Evolutionary conservation across 1,140 invertebrate genomes (phyloP).

Genomic region (Druon quercuslanigerum): DNA sequence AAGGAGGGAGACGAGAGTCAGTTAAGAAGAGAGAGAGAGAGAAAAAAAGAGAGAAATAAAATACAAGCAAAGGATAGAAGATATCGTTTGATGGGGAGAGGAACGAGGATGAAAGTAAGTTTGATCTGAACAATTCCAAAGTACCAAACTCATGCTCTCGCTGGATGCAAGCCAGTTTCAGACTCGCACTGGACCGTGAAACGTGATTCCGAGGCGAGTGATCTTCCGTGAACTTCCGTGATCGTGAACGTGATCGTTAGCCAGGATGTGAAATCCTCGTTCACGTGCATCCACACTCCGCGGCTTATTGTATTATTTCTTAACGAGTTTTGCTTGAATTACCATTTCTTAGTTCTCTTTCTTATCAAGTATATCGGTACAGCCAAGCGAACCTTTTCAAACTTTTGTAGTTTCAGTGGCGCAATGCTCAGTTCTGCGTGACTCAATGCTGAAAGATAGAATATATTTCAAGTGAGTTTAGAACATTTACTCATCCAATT

Average conservation of each 20-base stretch:
- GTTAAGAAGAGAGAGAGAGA: conserved; percentile 47
- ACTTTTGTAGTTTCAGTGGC: conserved; percentile 37
- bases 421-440: conserved; percentile 6
- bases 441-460: neutral
- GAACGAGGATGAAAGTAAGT: conserved; percentile 37
- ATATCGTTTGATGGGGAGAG: neutral
- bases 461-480: neutral
- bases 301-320: conserved; percentile 32
- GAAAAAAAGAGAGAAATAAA: conserved; percentile 36
- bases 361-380: neutral
- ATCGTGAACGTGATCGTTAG: conserved; percentile 42
- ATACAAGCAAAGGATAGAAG: neutral
- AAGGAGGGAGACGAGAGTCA: conserved; percentile 38
- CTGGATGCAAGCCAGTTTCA: conserved; percentile 61
- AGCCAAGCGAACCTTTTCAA: conserved; percentile 31
- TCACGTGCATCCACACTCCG: conserved; percentile 28
- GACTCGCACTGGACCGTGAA: conserved; percentile 67
- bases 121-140: conserved; percentile 42
- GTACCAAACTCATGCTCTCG: conserved; percentile 26
- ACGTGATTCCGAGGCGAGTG: conserved; percentile 57
- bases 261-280: conserved; percentile 57
- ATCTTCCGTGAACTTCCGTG: conserved; percentile 49
- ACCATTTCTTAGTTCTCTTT: neutral
- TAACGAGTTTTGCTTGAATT: neutral
- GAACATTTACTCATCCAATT: neutral